Evolutionary conservation across 2,113 vertebrate genomes (phyloP), one percentile per base, ranked within the genome.

Genomic region (Pterophyllum scalare): DNA sequence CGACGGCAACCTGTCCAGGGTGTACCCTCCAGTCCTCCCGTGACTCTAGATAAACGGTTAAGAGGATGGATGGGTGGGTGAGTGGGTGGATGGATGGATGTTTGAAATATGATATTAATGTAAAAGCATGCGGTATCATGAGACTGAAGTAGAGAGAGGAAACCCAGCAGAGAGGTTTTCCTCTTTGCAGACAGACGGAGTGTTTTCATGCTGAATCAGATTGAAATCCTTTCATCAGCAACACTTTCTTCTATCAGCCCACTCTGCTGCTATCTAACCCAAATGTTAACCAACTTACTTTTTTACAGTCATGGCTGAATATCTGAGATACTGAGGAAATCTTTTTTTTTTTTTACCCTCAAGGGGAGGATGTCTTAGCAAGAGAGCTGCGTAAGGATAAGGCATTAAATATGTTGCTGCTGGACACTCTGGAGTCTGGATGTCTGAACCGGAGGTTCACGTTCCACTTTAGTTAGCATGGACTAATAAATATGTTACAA

Each of bases 131-230:
- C 59, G n/a, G 40, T 40, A 11, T 87, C 75, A 79, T 81, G 56
- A 70, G 10, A 13, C 40, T 58, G 46, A 80, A 8, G 60, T 15
- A 57, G 14, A 64, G 49, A 22, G 75, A 86, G 49, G 72, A 74
- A 26, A 57, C 59, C 56, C 54, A 57, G 74, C 31, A 43, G 61
- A 81, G 80, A 75, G 74, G 38, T 46, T 9, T 9, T 46, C 38
- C 64, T 46, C 40, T 67, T 5, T 46, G 64, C 75, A 74, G 80
- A 87, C 91, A 90, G 88, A 93, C 87, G 89, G 88, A 82, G 65
- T 77, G 88, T 87, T 83, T 87, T 88, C 74, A 79, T 79, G 77
- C 89, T 87, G 86, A 89, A 88, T 88, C 81, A 74, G 76, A 86
- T 43, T 76, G 72, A 89, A 82, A 87, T 17, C 75, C 83, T 89